A percentile compares a stretch with the other conserved stretches of the same genome.
phyloP scores from a whole-genome alignment of 2,888 invertebrate species.

The Gastracanthus pulcherrimus region DNA sequence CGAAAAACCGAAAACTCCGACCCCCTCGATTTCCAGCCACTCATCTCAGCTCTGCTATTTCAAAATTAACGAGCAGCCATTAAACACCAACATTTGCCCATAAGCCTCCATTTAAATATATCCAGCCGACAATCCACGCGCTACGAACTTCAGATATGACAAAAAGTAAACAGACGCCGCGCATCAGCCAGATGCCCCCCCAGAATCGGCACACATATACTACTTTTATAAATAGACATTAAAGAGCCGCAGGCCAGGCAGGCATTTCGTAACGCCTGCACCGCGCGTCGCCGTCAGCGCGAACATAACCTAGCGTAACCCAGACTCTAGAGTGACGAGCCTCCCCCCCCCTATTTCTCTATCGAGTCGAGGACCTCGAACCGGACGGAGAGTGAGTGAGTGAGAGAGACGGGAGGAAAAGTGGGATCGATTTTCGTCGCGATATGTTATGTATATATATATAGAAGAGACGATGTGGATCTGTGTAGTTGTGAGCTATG shows the following conservation, averaged over 20 bases:
- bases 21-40: too few relatives aligned
- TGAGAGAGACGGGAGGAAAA: constrained; percentile 23
- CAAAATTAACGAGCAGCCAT: too few relatives aligned
- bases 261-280: background rate
- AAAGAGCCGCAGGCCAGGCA: background rate
- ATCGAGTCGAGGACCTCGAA: constrained; percentile 39
- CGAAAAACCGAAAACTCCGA: too few relatives aligned
- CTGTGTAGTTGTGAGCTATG: too few relatives aligned
- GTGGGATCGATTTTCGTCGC: constrained; percentile 58
- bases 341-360: constrained; percentile 9
- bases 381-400: constrained; percentile 28
- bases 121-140: too few relatives aligned
- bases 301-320: constrained; percentile 57
- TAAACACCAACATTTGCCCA: too few relatives aligned
- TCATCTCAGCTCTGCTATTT: too few relatives aligned
- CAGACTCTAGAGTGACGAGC: constrained; percentile 5
- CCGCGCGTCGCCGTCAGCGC: constrained; percentile 11
- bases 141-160: too few relatives aligned
- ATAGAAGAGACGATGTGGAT: constrained; percentile 12
- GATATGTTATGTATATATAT: too few relatives aligned
- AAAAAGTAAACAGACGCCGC: background rate
- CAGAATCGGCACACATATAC: background rate
- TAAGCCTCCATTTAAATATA: too few relatives aligned
- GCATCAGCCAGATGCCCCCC: too few relatives aligned
- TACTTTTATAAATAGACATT: background rate